phyloP scores from a whole-genome alignment of 2,888 invertebrate genomes.

The Microchrysa polita region DNA sequence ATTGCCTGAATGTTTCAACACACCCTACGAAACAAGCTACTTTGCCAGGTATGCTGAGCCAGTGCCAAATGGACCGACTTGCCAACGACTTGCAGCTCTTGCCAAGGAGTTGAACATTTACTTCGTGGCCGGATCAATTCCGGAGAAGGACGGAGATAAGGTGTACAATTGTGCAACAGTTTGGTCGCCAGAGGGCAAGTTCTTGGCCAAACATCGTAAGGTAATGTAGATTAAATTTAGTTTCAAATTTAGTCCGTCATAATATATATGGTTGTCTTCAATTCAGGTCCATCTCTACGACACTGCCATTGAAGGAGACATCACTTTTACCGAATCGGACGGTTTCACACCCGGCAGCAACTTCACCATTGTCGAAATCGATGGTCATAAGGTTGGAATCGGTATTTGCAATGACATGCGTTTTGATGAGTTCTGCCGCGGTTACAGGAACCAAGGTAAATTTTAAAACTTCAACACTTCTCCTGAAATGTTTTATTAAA shows the following conservation, averaged over 20 bases:
- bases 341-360: slow-evolving; percentile 79
- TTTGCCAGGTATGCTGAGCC: slow-evolving; percentile 87
- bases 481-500: background rate
- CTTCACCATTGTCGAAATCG: slow-evolving; percentile 77
- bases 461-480: background rate
- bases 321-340: slow-evolving; percentile 90
- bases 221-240: background rate
- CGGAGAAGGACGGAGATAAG: slow-evolving; percentile 73
- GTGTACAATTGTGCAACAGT: slow-evolving; percentile 90
- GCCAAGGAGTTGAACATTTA: slow-evolving; percentile 81
- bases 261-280: background rate
- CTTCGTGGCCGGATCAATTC: slow-evolving; percentile 90
- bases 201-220: slow-evolving; percentile 10
- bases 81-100: slow-evolving; percentile 73
- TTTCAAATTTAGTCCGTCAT: background rate
- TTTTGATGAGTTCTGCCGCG: slow-evolving; percentile 86
- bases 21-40: slow-evolving; percentile 85
- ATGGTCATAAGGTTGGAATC: slow-evolving; percentile 79
- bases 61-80: slow-evolving; percentile 85
- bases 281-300: slow-evolving; percentile 75
- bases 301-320: slow-evolving; percentile 89
- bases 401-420: slow-evolving; percentile 97
- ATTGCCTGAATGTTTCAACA: slow-evolving; percentile 92
- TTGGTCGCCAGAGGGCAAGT: slow-evolving; percentile 80
- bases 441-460: slow-evolving; percentile 71